Conservation (phyloP, 2,888 invertebrate genomes). For the Holacanthella duospinosa region DNA sequence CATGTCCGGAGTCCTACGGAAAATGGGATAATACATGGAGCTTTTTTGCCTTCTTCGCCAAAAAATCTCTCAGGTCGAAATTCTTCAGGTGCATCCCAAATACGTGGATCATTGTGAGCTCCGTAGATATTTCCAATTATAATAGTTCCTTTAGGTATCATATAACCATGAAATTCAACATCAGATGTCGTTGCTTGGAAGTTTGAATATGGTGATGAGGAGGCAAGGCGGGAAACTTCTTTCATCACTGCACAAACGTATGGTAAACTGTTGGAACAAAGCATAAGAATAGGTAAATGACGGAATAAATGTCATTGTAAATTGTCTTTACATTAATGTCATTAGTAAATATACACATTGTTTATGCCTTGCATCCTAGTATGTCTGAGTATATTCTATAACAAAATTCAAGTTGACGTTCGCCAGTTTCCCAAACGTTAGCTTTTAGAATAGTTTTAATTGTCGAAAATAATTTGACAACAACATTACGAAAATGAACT, state of each 20-base stretch:
- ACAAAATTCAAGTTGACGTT: too few species aligned
- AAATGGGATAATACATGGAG: not conserved
- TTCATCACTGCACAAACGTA: not conserved
- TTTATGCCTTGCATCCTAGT: too few species aligned
- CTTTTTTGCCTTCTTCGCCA: not conserved
- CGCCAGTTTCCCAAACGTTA: too few species aligned
- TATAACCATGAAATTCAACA: not conserved
- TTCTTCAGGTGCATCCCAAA: not conserved
- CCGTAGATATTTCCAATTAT: not conserved
- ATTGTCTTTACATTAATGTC: too few species aligned
- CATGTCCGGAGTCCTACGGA: not conserved
- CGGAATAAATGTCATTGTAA: too few species aligned
- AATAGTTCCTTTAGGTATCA: not conserved
- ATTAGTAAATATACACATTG: too few species aligned
- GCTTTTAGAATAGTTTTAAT: too few species aligned
- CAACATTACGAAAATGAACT: too few species aligned
- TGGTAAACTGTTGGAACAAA: not conserved
- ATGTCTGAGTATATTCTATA: too few species aligned
- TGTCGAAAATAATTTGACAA: too few species aligned
- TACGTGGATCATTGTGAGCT: not conserved
- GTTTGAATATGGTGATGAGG: not conserved
- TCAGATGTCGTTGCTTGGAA: not conserved
- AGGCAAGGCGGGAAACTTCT: not conserved
- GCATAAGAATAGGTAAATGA: too few species aligned
- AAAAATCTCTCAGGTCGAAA: not conserved